Percentiles rank a stretch among this genome's conserved stretches.
phyloP scores from a whole-genome alignment of 2,888 invertebrate genomes.

The Amiota minor region DNA sequence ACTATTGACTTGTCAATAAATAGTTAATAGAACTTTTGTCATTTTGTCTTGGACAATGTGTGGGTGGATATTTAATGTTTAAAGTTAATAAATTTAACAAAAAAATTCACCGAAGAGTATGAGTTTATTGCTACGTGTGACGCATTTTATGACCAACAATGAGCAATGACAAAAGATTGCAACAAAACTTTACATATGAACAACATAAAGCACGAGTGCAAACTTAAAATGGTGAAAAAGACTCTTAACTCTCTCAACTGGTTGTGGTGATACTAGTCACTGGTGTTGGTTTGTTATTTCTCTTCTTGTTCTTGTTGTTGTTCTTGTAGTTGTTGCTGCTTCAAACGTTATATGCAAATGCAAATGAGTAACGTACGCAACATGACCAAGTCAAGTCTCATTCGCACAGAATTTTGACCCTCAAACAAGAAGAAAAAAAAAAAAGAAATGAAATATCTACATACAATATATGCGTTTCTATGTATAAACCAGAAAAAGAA shows the following conservation, averaged over 20 bases:
- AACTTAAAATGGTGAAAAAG: slow-evolving; percentile 7
- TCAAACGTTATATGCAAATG: slow-evolving; percentile 66
- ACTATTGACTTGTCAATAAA: no score
- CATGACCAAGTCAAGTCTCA: not conserved
- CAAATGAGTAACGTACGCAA: slow-evolving; percentile 49
- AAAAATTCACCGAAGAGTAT: no score
- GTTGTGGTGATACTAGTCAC: not conserved
- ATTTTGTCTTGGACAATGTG: no score
- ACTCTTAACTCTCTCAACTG: slow-evolving; percentile 17
- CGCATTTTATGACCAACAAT: slow-evolving; percentile 14
- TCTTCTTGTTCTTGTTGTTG: not conserved
- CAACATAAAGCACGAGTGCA: slow-evolving; percentile 1
- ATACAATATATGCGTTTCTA: not conserved
- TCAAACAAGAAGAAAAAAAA: slow-evolving; percentile 1
- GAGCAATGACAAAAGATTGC: not conserved
- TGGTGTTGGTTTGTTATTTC: not conserved
- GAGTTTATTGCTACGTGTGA: not conserved
- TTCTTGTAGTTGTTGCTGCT: not conserved
- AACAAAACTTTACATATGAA: not conserved
- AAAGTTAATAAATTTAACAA: no score
- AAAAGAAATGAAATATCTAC: not conserved
- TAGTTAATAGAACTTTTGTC: no score
- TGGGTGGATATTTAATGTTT: no score
- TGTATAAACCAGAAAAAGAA: slow-evolving; percentile 4
- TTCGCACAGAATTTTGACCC: slow-evolving; percentile 2